Conservation (phyloP, 2,888 invertebrate species). For the Lymantria dispar region DNA sequence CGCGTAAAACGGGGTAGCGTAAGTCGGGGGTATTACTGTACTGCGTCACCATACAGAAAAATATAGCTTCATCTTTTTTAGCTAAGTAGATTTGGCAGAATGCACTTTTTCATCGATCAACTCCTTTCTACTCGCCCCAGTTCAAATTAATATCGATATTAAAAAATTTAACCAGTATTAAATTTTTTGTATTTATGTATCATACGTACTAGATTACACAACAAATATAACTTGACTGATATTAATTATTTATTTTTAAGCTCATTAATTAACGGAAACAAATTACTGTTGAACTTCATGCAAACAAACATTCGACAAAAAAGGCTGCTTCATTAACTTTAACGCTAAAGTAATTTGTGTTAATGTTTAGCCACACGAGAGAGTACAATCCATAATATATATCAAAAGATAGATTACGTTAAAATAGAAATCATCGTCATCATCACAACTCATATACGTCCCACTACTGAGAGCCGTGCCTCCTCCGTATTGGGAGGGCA, state of each 20-base stretch:
- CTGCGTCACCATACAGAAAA: too few relatives aligned
- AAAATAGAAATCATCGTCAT: too few relatives aligned
- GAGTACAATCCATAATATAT: constrained; percentile 16
- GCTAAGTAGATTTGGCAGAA: background rate
- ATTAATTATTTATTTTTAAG: constrained; percentile 24
- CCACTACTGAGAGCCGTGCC: too few relatives aligned
- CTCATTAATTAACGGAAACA: constrained; percentile 20
- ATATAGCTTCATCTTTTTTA: background rate
- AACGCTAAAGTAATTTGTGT: constrained; percentile 27
- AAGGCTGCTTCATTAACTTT: constrained; percentile 22
- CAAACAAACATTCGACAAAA: constrained; percentile 11
- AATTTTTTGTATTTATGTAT: too few relatives aligned
- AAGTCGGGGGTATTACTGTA: too few relatives aligned
- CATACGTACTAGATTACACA: background rate
- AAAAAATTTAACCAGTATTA: too few relatives aligned
- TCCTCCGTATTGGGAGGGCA: too few relatives aligned
- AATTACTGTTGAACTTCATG: constrained; percentile 25
- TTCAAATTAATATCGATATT: too few relatives aligned
- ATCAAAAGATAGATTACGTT: constrained; percentile 24
- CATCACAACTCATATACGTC: too few relatives aligned
- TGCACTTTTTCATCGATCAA: too few relatives aligned
- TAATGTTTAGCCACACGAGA: constrained; percentile 26
- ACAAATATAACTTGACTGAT: constrained; percentile 7
- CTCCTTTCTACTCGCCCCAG: too few relatives aligned
- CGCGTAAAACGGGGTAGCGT: too few relatives aligned